Evolutionary conservation across 2,113 vertebrate genomes (phyloP), one percentile per base, ranked within the genome.

Genomic region (Sylvietta virens): DNA sequence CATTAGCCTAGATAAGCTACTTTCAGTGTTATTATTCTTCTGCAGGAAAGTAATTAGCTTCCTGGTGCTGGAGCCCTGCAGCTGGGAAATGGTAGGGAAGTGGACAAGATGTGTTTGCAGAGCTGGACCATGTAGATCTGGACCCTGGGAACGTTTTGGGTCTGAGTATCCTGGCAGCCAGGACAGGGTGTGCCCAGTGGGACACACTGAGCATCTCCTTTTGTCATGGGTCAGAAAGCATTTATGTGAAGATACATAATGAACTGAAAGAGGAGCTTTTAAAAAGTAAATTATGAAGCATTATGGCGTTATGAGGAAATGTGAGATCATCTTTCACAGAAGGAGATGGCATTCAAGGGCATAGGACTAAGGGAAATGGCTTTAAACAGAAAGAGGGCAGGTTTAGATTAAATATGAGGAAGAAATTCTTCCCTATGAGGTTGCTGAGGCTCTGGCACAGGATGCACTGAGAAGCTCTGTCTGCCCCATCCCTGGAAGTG

Each of bases 1-100:
- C 33, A 48, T 96, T 93, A 82, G 65, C 69, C 33, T 79, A 57
- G 78, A 67, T 90, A 90, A 95, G 48, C 87, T 91, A 60, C 79
- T 87, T 85, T 40, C 53, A 48, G 8, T 54, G 42, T 66, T 84
- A 50, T 27, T 92, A 24, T 81, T 87, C 35, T 85, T 94, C 47
- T 95, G 50, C 45, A 56, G 66, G 79, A 76, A 40, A 77, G 42
- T 72, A 92, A 80, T 93, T 92, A 80, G 21, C 23, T 92, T 65
- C 62, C 71, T 79, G 16, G 33, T 66, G 71, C 82, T 70, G 58
- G 45, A 92, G 23, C 20, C 33, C 24, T 8, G n/a, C 3, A 7
- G 30, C 3, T 90, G 70, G 53, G n/a, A 91, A 73, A 15, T 37
- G 11, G 13, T 40, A 77, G 85, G 85, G 57, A 74, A 77, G 42